These are phyloP conservation scores for Mirza zaza DNA, from an alignment of 2,113 vertebrate genomes.

Conservation along the genomic window DNA sequence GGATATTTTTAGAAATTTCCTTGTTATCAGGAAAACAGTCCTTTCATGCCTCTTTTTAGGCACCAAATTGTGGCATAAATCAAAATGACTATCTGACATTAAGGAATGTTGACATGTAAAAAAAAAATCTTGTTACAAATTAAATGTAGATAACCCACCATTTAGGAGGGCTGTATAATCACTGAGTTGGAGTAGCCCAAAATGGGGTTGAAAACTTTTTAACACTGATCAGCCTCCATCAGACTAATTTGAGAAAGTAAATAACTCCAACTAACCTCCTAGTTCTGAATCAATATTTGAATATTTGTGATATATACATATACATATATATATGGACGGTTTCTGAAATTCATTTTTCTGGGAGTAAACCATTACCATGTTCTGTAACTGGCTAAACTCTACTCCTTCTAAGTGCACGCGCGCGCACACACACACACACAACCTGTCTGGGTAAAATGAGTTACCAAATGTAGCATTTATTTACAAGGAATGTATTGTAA, in stretches of 20 bases:
- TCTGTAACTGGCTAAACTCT: not conserved
- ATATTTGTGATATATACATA: not conserved
- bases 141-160: not conserved
- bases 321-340: not conserved
- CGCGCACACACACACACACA: not conserved
- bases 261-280: not conserved
- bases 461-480: constrained; percentile 56
- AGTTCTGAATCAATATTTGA: not conserved
- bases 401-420: not conserved
- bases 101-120: not conserved
- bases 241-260: not conserved
- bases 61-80: not conserved
- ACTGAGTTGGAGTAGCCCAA: not conserved
- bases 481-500: constrained; percentile 40
- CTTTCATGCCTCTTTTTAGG: not conserved
- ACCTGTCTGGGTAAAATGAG: constrained; percentile 28
- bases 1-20: not conserved
- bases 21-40: not conserved
- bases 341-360: constrained; percentile 8
- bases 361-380: not conserved
- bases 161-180: not conserved
- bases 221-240: not conserved
- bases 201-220: not conserved
- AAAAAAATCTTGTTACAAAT: not conserved
- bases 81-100: not conserved